A percentile compares a stretch with the other conserved stretches of the same genome.
Conservation (phyloP, 2,113 vertebrate genomes). For the Hiodon tergisus region DNA sequence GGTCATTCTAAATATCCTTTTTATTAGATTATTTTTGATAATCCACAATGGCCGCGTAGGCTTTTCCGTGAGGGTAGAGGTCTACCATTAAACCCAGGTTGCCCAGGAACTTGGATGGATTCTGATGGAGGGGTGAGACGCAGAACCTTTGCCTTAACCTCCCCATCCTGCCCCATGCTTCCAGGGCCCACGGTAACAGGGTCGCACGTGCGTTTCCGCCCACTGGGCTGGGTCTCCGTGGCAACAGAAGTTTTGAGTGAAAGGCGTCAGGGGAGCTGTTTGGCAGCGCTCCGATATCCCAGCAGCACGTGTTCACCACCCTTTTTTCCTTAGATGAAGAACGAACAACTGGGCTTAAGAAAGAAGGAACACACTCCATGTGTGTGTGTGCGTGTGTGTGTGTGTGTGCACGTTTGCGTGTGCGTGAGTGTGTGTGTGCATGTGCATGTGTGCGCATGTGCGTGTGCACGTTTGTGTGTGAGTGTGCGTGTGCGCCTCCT, state of each 20-base stretch:
- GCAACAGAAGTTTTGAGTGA: constrained; percentile 46
- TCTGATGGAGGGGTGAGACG: not conserved
- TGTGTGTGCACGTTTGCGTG: too few relatives aligned
- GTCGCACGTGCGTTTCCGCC: constrained; percentile 35
- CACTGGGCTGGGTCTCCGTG: constrained; percentile 41
- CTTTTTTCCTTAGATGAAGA: too few relatives aligned
- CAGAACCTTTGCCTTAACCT: not conserved
- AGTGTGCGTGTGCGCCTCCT: not conserved
- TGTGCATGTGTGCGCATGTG: not conserved
- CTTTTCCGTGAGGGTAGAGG: too few relatives aligned
- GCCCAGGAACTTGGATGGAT: not conserved
- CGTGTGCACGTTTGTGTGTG: not conserved
- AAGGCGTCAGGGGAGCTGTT: constrained; percentile 36
- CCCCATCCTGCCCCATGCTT: not conserved
- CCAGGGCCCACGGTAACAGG: constrained; percentile 3
- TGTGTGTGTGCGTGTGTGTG: not conserved
- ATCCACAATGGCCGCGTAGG: too few relatives aligned
- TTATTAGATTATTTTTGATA: too few relatives aligned
- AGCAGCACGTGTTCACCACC: too few relatives aligned
- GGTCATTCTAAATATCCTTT: too few relatives aligned
- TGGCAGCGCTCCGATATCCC: constrained; percentile 8
- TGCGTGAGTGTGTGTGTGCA: too few relatives aligned
- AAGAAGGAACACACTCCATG: not conserved
- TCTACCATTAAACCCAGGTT: too few relatives aligned
- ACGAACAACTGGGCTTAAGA: too few relatives aligned